Evolutionary conservation across 2,113 vertebrate species (phyloP), one percentile per base, ranked within the genome.

Genomic region (Pan troglodytes): DNA sequence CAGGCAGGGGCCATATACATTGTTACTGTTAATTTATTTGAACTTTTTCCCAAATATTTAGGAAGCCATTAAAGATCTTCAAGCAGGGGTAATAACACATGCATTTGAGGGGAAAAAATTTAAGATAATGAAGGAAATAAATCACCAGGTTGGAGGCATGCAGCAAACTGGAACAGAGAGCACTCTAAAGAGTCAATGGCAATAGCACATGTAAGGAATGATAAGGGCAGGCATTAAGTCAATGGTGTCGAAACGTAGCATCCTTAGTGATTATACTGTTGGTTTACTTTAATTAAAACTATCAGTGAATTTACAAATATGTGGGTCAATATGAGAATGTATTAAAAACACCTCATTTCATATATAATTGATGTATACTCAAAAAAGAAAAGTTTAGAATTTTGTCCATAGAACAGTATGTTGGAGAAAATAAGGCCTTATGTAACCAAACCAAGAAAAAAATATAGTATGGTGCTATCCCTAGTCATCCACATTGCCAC

Each of bases 291-390:
- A 52, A 68, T 48, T 72, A 78, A 95, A 79, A 45, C 10, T 16
- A 85, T 67, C 45, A 50, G 75, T 84, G 91, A 68, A 76, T 61
- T 88, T 45, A 86, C 30, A 75, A 68, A 76, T 55, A 55, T 45
- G 5, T 89, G 59, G 5, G 7, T 82, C 57, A 86, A n/a, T 61
- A 78, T 78, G 35, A 86, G 13, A 27, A 72, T 35, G 25, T 35
- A 81, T 55, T 40, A 73, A 27, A 73, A 38, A 73, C 10, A 95
- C 59, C 12, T 55, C 95, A 43, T 81, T 95, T 61, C 64, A 45
- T 27, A 80, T 55, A 48, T 43, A 50, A n/a, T 81, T 68, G 78
- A 52, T 25, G 5, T 18, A 73, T 8, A 38, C 25, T 88, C 55
- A 67, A 55, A 61, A 67, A 30, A 23, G 3, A 81, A 81, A 68